Base-by-base conservation (phyloP, 2,888 invertebrate genomes). In the Dendrolimus houi region DNA sequence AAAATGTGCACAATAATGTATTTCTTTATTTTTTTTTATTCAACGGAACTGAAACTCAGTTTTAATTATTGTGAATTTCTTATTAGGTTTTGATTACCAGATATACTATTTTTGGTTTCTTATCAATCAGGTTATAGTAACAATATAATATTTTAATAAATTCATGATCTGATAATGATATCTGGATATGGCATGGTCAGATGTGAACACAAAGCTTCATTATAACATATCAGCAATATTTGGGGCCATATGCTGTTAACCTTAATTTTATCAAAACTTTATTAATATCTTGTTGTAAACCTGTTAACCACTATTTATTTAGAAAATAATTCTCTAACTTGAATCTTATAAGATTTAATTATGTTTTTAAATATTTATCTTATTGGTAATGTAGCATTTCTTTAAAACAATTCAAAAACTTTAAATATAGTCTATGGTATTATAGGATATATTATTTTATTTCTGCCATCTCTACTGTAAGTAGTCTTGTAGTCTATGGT, bases 181-280 rank as follows among this genome's bases (percentile, higher is more conserved):
- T 29, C 6, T 29, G 29, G 29, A 29, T 29, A 3, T 52, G 13
- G 42, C 54, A 9, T 58, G 12, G 1, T 61, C 58, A 56, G 62
- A 53, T 52, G 52, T 59, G 55, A 58, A 58, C 41, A 65, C 62
- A 72, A 69, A 66, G 64, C 57, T 53, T 58, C 56, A 64, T 63
- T 72, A 58, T 69, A 58, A 59, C 60, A 54, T 70, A 67, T 69
- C 55, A 58, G 61, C 58, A 29, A 61, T 57, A 67, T 60, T 63
- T 70, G 64, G 62, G 72, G 67, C 67, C 68, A 75, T 59, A 69
- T 68, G 66, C 56, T 65, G 61, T 64, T 72, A 69, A 74, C 70
- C 71, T 64, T 65, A 59, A 59, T 58, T 68, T 66, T 71, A 73
- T 74, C 71, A 72, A 63, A 64, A 61, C 65, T 64, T 57, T 60